Conservation (phyloP, 2,113 vertebrate species). For the Picathartes gymnocephalus region DNA sequence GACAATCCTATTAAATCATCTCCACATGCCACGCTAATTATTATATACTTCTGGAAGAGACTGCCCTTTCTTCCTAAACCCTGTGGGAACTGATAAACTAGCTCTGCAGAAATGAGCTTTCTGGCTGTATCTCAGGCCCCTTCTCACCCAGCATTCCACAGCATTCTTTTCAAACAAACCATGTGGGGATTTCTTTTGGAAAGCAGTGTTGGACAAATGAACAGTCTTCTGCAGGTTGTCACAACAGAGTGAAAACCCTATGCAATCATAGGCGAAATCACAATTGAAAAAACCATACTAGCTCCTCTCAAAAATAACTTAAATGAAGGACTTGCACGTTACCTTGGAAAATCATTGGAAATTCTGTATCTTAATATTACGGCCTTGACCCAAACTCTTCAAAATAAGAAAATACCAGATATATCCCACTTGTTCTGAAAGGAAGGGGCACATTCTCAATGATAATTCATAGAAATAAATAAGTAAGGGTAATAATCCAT, state of each 20-base stretch:
- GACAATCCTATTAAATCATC: slow-evolving; percentile 24
- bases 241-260: background rate
- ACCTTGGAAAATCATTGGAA: background rate
- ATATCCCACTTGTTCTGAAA: background rate
- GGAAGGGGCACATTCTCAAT: background rate
- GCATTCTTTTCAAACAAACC: background rate
- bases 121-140: background rate
- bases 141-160: background rate
- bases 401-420: background rate
- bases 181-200: background rate
- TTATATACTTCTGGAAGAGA: background rate
- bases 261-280: background rate
- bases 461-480: background rate
- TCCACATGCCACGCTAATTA: background rate
- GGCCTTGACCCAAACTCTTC: background rate
- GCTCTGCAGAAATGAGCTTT: background rate
- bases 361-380: background rate
- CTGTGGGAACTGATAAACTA: background rate
- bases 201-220: background rate
- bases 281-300: background rate
- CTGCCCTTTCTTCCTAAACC: background rate
- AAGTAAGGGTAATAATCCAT: background rate
- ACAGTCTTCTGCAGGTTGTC: background rate
- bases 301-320: background rate
- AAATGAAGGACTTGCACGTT: background rate